A percentile compares a stretch with the other conserved stretches of the same genome.
phyloP scores from a whole-genome alignment of 1,140 invertebrate species.

The Solen grandis region DNA sequence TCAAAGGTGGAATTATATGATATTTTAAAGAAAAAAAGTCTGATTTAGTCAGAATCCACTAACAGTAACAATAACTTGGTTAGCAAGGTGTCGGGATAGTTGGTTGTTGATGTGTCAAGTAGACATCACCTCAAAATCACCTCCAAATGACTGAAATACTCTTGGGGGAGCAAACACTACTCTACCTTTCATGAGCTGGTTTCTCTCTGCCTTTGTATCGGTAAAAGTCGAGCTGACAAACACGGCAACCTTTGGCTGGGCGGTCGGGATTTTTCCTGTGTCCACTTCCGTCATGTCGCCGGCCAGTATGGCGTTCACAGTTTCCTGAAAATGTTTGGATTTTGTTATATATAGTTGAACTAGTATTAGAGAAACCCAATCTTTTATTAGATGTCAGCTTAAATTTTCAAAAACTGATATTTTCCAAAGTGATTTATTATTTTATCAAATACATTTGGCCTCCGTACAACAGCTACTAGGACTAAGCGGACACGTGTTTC shows the following conservation, averaged over 20 bases:
- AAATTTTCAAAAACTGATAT: background rate
- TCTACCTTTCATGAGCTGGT: slow-evolving; percentile 51
- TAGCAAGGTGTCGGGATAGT: no score
- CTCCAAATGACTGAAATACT: no score
- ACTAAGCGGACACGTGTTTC: no score
- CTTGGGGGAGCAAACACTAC: no score
- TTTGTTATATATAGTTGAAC: background rate
- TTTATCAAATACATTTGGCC: background rate
- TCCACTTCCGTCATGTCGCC: slow-evolving; percentile 29
- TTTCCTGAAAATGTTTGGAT: background rate
- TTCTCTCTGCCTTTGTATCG: slow-evolving; percentile 48
- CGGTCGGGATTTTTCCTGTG: slow-evolving; percentile 16
- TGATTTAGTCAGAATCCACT: no score
- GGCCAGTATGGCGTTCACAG: slow-evolving; percentile 16
- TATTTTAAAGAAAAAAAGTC: no score
- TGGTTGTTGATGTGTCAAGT: no score
- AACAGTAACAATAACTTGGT: no score
- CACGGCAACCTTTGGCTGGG: slow-evolving; percentile 38
- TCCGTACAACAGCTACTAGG: background rate
- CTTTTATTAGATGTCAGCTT: background rate
- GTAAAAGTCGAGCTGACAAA: slow-evolving; percentile 52
- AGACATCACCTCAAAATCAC: no score
- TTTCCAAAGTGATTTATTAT: background rate
- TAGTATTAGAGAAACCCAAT: background rate
- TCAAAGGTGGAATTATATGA: no score